phyloP scores from a whole-genome alignment of 2,797 vertebrate genomes.

The Hirundo rustica region DNA sequence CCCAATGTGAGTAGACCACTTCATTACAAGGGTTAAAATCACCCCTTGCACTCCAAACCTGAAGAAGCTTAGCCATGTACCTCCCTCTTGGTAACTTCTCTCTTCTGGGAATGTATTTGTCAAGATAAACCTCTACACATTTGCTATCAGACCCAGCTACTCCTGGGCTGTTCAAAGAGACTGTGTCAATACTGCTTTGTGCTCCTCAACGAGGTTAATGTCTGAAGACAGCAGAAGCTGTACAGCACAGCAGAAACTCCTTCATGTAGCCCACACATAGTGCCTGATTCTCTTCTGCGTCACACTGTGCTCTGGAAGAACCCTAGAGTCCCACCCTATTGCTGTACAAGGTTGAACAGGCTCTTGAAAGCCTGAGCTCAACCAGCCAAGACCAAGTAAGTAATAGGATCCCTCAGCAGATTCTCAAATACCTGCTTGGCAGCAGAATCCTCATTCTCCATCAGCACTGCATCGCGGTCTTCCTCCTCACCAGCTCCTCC shows the following conservation, averaged over 20 bases:
- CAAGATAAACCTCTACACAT: not conserved
- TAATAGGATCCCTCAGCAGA: not conserved
- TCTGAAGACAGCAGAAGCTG: not conserved
- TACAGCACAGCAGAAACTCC: not conserved
- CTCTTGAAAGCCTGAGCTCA: not conserved
- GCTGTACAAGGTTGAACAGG: not conserved
- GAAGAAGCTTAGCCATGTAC: not conserved
- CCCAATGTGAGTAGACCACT: not conserved
- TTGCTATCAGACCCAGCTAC: not conserved
- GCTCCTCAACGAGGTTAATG: not conserved
- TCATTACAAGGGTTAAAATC: not conserved
- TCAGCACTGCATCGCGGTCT: slow-evolving; percentile 32
- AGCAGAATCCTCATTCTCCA: slow-evolving; percentile 65
- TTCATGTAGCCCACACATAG: not conserved
- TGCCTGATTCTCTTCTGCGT: not conserved
- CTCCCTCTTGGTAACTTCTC: not conserved
- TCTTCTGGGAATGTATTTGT: not conserved
- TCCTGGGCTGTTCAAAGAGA: not conserved
- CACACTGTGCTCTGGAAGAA: not conserved
- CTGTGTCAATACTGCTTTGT: not conserved
- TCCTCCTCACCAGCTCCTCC: slow-evolving; percentile 64
- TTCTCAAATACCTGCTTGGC: slow-evolving; percentile 69
- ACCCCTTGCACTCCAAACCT: not conserved
- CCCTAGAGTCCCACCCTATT: not conserved
- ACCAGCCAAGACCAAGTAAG: not conserved